Percentiles rank a stretch among this genome's conserved stretches.
phyloP scores from a whole-genome alignment of 2,888 invertebrate genomes.

The Crossocerus cetratus region DNA sequence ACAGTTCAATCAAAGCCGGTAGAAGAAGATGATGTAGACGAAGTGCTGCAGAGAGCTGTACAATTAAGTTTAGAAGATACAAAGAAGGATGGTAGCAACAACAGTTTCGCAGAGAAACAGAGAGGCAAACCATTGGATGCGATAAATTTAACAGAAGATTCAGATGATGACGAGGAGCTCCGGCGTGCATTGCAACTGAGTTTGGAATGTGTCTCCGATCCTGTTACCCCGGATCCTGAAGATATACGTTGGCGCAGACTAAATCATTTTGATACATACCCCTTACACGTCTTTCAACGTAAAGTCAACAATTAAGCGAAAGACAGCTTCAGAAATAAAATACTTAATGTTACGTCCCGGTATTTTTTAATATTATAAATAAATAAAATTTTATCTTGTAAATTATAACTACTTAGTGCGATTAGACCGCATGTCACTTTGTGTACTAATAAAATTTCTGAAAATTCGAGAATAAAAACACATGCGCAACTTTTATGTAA shows the following conservation, averaged over 20 bases:
- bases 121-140: conserved; percentile 45
- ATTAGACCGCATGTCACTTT: conserved; percentile 50
- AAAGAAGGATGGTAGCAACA: conserved; percentile 55
- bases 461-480: conserved; percentile 43
- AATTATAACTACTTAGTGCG: conserved; percentile 57
- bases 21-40: conserved; percentile 74
- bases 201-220: conserved; percentile 75
- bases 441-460: conserved; percentile 55
- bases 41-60: conserved; percentile 78
- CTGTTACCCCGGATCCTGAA: conserved; percentile 73
- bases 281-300: conserved; percentile 39
- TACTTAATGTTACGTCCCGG: conserved; percentile 67
- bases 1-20: conserved; percentile 61
- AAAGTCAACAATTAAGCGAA: conserved; percentile 54
- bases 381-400: conserved; percentile 57
- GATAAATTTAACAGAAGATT: conserved; percentile 52
- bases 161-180: conserved; percentile 76
- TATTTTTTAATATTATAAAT: conserved; percentile 49
- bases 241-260: conserved; percentile 70
- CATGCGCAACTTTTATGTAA: too few species aligned
- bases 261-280: conserved; percentile 62
- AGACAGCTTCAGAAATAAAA: conserved; percentile 70
- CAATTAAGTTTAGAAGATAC: conserved; percentile 77
- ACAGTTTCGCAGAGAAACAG: conserved; percentile 51
- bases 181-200: conserved; percentile 78